Evolutionary conservation across 2,113 vertebrate genomes (phyloP).

Genomic region (Prochilodus magdalenae): DNA sequence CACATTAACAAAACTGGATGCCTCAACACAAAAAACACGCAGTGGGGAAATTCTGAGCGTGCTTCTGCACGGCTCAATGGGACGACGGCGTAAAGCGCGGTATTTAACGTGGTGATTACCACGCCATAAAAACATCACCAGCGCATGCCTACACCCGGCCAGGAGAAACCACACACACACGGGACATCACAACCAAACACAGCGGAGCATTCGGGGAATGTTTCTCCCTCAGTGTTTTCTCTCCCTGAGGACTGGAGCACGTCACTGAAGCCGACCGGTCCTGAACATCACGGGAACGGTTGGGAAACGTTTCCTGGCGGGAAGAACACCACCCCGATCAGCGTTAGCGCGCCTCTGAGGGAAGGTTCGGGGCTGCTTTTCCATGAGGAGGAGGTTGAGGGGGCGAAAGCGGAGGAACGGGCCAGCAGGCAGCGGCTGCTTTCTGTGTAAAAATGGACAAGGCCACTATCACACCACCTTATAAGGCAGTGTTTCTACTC

Average conservation of each 20-base stretch:
- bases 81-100: too few relatives aligned
- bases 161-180: neutral
- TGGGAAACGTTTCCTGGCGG: neutral
- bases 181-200: neutral
- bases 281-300: neutral
- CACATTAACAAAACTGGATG: neutral
- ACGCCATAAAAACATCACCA: neutral
- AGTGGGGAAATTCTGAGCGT: neutral
- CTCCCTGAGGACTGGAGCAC: neutral
- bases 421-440: constrained; percentile 67
- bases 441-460: constrained; percentile 69
- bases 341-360: neutral
- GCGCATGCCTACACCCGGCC: neutral
- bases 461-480: constrained; percentile 79
- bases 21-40: neutral
- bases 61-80: too few relatives aligned
- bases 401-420: constrained; percentile 65
- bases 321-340: neutral
- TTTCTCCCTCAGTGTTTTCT: constrained; percentile 19
- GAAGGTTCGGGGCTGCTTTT: constrained; percentile 22
- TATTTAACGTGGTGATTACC: neutral
- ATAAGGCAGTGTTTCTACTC: constrained; percentile 82
- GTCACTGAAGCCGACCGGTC: neutral
- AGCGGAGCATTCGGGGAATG: constrained; percentile 1
- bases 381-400: constrained; percentile 27